A percentile compares a stretch with the other conserved stretches of the same genome.
Conservation (phyloP, 1,140 invertebrate species). For the Drosophila quadrilineata region DNA sequence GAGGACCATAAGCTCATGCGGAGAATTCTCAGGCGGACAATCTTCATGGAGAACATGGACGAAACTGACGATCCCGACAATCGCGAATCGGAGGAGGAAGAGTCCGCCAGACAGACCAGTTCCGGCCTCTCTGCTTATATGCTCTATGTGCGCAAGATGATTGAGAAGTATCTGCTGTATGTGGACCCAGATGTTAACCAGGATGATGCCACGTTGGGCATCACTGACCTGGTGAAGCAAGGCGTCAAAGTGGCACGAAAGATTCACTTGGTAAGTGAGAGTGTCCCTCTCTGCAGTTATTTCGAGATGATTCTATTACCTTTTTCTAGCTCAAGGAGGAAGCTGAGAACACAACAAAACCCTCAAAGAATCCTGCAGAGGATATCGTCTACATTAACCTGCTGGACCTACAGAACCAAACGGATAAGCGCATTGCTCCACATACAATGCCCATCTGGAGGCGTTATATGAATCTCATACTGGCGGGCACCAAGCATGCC, state of each 20-base stretch:
- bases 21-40: constrained; percentile 64
- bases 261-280: constrained; percentile 83
- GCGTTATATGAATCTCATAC: constrained; percentile 85
- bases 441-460: constrained; percentile 84
- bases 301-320: constrained; percentile 5
- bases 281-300: too few species aligned
- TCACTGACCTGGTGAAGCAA: constrained; percentile 81
- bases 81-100: constrained; percentile 64
- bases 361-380: constrained; percentile 82
- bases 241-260: constrained; percentile 82
- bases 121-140: constrained; percentile 68
- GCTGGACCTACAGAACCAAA: constrained; percentile 84
- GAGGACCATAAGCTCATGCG: constrained; percentile 75
- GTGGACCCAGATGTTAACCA: constrained; percentile 69
- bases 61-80: constrained; percentile 61
- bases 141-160: constrained; percentile 81
- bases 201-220: constrained; percentile 81
- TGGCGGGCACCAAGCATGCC: constrained; percentile 82
- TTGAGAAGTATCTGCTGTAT: constrained; percentile 82
- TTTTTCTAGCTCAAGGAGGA: constrained; percentile 81
- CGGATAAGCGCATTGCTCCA: constrained; percentile 83
- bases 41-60: constrained; percentile 48
- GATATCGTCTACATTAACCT: constrained; percentile 84
- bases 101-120: constrained; percentile 49
- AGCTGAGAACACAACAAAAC: constrained; percentile 82